Percentiles rank a stretch among this genome's conserved stretches.
phyloP scores from a whole-genome alignment of 2,888 invertebrate genomes.

The Leucozona laternaria region DNA sequence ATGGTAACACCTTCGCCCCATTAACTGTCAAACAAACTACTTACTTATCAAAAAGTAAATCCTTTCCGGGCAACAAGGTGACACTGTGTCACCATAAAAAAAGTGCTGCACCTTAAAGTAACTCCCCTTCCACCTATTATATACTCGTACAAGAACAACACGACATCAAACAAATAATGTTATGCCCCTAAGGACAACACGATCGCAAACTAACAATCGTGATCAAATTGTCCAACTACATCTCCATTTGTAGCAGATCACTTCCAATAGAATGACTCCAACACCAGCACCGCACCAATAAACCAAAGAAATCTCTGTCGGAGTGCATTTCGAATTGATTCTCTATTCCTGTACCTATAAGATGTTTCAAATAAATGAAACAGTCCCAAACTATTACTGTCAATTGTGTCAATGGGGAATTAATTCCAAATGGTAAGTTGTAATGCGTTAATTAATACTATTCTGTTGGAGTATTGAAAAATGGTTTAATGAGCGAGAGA shows the following conservation, averaged over 20 bases:
- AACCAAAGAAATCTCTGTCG: constrained; percentile 39
- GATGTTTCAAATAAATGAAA: constrained; percentile 56
- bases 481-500: background rate
- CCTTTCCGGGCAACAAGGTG: constrained; percentile 39
- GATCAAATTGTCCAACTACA: constrained; percentile 70
- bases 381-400: constrained; percentile 45
- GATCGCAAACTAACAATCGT: constrained; percentile 56
- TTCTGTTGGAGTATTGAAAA: background rate
- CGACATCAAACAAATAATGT: constrained; percentile 54
- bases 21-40: constrained; percentile 65
- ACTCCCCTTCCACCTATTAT: constrained; percentile 10
- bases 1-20: constrained; percentile 49
- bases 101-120: constrained; percentile 56
- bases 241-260: constrained; percentile 74
- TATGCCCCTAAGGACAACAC: constrained; percentile 72
- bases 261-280: constrained; percentile 68
- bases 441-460: constrained; percentile 55
- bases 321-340: constrained; percentile 35
- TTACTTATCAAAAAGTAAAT: constrained; percentile 47
- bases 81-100: constrained; percentile 19
- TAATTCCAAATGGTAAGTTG: constrained; percentile 52
- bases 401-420: constrained; percentile 34
- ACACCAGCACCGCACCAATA: constrained; percentile 37
- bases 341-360: constrained; percentile 10
- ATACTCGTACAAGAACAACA: constrained; percentile 50